phyloP scores from a whole-genome alignment of 1,140 invertebrate species.

The Pissodes strobi region DNA sequence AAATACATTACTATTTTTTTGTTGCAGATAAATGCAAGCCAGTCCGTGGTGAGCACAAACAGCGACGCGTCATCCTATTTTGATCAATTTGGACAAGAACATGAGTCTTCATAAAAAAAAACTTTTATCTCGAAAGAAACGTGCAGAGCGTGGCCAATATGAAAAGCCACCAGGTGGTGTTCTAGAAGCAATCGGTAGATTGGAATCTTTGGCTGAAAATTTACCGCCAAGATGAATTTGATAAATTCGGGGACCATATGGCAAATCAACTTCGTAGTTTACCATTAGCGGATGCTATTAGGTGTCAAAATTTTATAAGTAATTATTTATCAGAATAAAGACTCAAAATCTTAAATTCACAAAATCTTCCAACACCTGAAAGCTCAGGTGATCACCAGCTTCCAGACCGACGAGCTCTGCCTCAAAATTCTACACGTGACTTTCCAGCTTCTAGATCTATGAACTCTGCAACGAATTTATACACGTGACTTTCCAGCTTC shows the following conservation, averaged over 20 bases:
- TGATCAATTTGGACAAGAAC: not conserved
- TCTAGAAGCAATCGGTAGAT: not conserved
- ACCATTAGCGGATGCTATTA: constrained; percentile 4
- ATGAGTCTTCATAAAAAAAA: not conserved
- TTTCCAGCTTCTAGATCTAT: too few relatives aligned
- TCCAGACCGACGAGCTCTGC: too few relatives aligned
- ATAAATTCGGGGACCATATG: not conserved
- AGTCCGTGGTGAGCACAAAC: not conserved
- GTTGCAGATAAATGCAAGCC: not conserved
- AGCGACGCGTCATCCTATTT: constrained; percentile 1
- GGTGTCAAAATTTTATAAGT: not conserved
- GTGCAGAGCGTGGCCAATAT: not conserved
- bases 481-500: too few relatives aligned
- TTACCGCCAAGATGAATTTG: constrained; percentile 8
- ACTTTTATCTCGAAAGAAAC: not conserved
- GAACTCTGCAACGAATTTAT: too few relatives aligned
- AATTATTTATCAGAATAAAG: not conserved
- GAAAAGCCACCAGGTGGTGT: not conserved
- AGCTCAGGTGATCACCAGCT: too few relatives aligned
- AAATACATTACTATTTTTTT: constrained; percentile 1
- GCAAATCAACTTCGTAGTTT: constrained; percentile 4
- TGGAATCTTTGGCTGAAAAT: constrained; percentile 3
- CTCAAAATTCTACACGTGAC: too few relatives aligned
- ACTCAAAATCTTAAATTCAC: constrained; percentile 1
- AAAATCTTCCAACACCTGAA: too few relatives aligned